A percentile compares a stretch with the other conserved stretches of the same genome.
Conservation (phyloP, 2,888 invertebrate species). For the Eremobia ochroleuca region DNA sequence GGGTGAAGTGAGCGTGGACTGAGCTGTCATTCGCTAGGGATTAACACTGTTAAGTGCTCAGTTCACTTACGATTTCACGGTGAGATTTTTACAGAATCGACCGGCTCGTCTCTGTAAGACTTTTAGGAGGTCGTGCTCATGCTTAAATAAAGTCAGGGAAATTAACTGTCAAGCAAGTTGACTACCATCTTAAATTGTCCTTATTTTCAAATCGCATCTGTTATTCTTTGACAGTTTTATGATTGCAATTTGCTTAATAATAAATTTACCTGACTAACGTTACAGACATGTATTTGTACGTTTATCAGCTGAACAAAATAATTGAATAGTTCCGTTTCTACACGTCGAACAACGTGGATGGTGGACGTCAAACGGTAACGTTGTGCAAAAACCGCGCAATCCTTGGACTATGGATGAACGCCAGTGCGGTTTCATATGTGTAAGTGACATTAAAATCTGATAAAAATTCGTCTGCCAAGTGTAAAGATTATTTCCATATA, state of each 20-base stretch:
- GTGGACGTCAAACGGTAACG: background rate
- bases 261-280: background rate
- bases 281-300: background rate
- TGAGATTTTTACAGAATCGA: too few species aligned
- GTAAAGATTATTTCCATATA: conserved; percentile 1
- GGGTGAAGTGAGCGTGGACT: too few species aligned
- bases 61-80: too few species aligned
- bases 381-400: background rate
- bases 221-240: background rate
- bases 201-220: background rate
- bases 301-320: background rate
- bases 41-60: too few species aligned
- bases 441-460: conserved; percentile 14
- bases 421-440: conserved; percentile 1
- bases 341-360: background rate
- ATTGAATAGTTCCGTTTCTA: background rate
- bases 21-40: too few species aligned
- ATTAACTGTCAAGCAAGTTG: background rate
- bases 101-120: too few species aligned
- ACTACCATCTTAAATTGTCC: background rate
- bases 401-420: conserved; percentile 2
- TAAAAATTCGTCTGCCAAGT: conserved; percentile 7
- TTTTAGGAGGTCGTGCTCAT: background rate
- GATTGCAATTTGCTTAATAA: background rate
- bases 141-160: background rate